Base-by-base conservation (phyloP, 2,888 invertebrate genomes). In the Lasioglossum vierecki region DNA sequence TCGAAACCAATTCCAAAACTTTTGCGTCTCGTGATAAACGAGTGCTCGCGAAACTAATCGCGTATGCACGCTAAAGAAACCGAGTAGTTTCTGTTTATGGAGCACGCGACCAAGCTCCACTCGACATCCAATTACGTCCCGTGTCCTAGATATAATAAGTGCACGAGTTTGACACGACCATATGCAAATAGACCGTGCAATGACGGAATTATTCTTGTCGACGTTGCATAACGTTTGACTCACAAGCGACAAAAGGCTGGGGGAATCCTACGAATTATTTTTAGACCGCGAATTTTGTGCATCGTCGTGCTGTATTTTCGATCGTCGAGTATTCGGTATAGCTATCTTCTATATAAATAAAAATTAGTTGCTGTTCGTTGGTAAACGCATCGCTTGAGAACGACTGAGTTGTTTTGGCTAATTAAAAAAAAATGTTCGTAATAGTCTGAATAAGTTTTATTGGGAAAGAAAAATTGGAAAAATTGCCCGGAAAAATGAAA, bases 191-290 rank as follows among this genome's bases (percentile, higher is more conserved):
- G 49, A 53, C 53, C 66, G 41, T 11, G 22, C 63, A 30, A 63
- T 66, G 41, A 30, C 15, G 35, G 46, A 73, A 81, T 76, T 76
- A 84, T 81, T 77, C 77, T 46, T 26, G 63, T 72, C 81, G 11
- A 22, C 26, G 49, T 83, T 83, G 44, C 80, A 66, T 53, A 80
- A 83, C 57, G 53, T n/a, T 11, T 30, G 35, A 66, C 30, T 63
- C 18, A 66, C 6, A 1, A 26, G 30, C 63, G 15, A 6, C 30
- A 30, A 2, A 26, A 30, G 63, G 15, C 30, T 63, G 30, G 8
- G 63, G 18, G 30, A 63, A 63, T 26, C 11, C 63, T 63, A 30
- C 6, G 30, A 63, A 30, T 30, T 30, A 30, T 63, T 30, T 30
- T 63, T 63, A 63, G 60, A 60, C 60, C 60, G 60, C 15, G 30